Evolutionary conservation across 1,140 invertebrate species (phyloP).

Genomic region (Heliconius himera): DNA sequence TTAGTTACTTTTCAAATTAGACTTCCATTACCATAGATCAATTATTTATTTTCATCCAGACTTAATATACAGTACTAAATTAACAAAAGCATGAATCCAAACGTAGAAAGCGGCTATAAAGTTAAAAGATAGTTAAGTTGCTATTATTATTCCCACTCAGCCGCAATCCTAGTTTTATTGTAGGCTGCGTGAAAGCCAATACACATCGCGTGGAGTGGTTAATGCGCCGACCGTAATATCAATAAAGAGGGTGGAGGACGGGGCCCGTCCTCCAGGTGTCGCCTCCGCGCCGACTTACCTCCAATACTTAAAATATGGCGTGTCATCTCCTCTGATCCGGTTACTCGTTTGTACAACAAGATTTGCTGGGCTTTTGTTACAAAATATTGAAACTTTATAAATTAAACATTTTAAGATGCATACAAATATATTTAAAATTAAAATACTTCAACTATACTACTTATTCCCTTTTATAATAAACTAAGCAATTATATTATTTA

Average conservation of each 20-base stretch:
- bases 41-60: too few species aligned
- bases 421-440: slow-evolving; percentile 3
- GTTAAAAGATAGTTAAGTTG: slow-evolving; percentile 20
- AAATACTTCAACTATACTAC: background rate
- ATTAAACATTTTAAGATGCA: too few species aligned
- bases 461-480: background rate
- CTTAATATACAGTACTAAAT: background rate
- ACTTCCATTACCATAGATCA: too few species aligned
- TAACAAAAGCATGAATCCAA: slow-evolving; percentile 4
- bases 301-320: slow-evolving; percentile 76
- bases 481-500: background rate
- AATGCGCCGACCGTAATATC: slow-evolving; percentile 76
- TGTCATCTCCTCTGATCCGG: slow-evolving; percentile 69
- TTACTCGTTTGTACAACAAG: slow-evolving; percentile 68
- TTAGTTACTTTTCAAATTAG: too few species aligned
- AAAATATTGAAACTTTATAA: background rate
- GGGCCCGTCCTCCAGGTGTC: slow-evolving; percentile 60
- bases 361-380: slow-evolving; percentile 59
- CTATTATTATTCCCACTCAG: slow-evolving; percentile 26
- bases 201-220: slow-evolving; percentile 71
- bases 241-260: slow-evolving; percentile 69
- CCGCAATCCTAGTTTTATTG: slow-evolving; percentile 65
- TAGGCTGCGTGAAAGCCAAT: slow-evolving; percentile 66
- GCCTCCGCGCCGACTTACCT: slow-evolving; percentile 63
- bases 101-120: slow-evolving; percentile 5